Percentiles rank a stretch among this genome's conserved stretches.
Conservation (phyloP, 2,888 invertebrate species). For the Neoscelio sp. region DNA sequence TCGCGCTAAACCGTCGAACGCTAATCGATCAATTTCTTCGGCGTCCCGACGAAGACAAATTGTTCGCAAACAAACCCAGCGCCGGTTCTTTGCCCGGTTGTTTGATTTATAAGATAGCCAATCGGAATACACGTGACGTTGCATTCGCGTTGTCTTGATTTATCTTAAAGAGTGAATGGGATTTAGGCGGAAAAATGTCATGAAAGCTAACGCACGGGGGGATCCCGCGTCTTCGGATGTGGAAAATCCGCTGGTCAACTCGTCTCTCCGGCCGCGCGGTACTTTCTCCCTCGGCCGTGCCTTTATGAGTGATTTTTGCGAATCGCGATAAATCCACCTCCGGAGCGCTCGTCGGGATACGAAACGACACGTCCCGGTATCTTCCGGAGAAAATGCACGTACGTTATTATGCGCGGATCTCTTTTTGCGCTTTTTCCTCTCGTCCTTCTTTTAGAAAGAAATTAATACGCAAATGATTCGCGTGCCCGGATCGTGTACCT, state of each 20-base stretch:
- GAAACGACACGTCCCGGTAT: background rate
- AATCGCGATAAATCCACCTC: conserved; percentile 13
- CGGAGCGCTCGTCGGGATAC: background rate
- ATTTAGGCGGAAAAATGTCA: conserved; percentile 8
- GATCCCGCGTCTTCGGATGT: background rate
- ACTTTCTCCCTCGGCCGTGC: conserved; percentile 27
- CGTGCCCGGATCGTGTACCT: conserved; percentile 45
- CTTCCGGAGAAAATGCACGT: conserved; percentile 34
- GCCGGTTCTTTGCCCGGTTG: conserved; percentile 1
- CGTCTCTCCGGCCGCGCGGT: background rate
- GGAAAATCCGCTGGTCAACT: background rate
- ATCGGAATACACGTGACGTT: no score
- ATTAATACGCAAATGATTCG: conserved; percentile 65
- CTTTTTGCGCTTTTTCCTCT: conserved; percentile 13
- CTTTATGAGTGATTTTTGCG: conserved; percentile 29
- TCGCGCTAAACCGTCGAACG: conserved; percentile 29
- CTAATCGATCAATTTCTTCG: conserved; percentile 38
- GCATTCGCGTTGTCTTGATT: no score
- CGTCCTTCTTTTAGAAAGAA: conserved; percentile 46
- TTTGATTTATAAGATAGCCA: conserved; percentile 6
- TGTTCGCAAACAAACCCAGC: conserved; percentile 7
- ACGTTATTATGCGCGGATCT: conserved; percentile 25
- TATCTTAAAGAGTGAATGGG: conserved; percentile 1
- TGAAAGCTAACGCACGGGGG: conserved; percentile 10
- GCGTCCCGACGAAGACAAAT: conserved; percentile 20